Evolutionary conservation across 1,140 invertebrate genomes (phyloP).

Genomic region (Mamestra configurata): DNA sequence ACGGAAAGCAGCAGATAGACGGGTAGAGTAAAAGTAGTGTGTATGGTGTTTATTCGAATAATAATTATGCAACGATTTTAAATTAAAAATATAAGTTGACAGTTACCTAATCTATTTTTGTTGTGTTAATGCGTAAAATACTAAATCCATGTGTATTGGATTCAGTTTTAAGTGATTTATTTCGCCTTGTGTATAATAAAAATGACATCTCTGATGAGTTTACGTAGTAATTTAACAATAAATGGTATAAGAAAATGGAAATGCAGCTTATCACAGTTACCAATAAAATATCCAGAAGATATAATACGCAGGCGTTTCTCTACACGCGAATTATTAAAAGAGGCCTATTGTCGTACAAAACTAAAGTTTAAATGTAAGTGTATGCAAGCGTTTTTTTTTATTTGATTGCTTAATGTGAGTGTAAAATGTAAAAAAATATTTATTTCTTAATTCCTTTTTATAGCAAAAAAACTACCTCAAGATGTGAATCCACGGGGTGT

Average conservation of each 20-base stretch:
- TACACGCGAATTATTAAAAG: constrained; percentile 82
- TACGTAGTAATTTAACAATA: constrained; percentile 62
- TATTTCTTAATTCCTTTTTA: constrained; percentile 66
- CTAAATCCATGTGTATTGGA: not conserved
- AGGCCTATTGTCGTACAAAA: constrained; percentile 85
- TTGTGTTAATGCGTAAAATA: constrained; percentile 27
- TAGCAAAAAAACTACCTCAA: constrained; percentile 95
- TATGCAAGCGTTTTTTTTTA: not conserved
- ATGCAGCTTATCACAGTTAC: constrained; percentile 65
- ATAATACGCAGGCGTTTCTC: constrained; percentile 66
- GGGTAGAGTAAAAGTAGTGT: constrained; percentile 40
- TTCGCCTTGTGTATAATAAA: constrained; percentile 26
- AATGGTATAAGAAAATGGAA: constrained; percentile 67
- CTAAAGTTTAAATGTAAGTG: constrained; percentile 87
- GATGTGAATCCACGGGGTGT: constrained; percentile 95
- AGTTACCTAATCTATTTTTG: constrained; percentile 22
- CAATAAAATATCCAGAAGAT: constrained; percentile 56
- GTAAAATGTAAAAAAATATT: not conserved
- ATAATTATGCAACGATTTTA: constrained; percentile 67
- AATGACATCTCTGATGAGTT: constrained; percentile 64
- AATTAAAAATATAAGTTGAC: constrained; percentile 47
- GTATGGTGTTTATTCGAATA: constrained; percentile 34
- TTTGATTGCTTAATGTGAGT: too few species aligned
- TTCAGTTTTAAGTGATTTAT: constrained; percentile 17
- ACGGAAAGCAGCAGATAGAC: not conserved